Percentiles rank a stretch among this genome's conserved stretches.
These are phyloP conservation scores for Tenthredo livida DNA, from an alignment of 2,888 invertebrate genomes.

Conservation along the genomic window DNA sequence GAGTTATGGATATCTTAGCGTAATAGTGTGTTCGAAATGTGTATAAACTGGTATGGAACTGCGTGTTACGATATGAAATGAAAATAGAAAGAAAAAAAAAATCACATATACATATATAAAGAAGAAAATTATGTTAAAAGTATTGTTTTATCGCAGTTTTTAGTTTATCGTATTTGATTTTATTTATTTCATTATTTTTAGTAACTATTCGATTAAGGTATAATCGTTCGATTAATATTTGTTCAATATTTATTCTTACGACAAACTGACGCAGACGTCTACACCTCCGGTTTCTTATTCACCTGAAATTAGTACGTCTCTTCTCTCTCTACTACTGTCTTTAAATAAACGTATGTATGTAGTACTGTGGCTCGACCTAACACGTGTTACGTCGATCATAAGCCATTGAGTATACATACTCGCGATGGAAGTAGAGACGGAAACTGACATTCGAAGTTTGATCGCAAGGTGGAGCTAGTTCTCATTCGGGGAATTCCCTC, in stretches of 20 bases:
- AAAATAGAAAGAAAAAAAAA: too few species aligned
- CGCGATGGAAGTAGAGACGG: background rate
- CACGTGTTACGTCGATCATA: slow-evolving; percentile 65
- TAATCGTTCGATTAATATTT: background rate
- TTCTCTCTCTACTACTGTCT: slow-evolving; percentile 59
- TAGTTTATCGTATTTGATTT: background rate
- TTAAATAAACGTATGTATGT: slow-evolving; percentile 68
- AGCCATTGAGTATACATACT: background rate
- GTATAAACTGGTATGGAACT: background rate
- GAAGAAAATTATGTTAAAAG: background rate
- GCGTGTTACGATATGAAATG: too few species aligned
- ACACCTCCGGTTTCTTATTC: slow-evolving; percentile 59
- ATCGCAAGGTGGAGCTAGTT: background rate
- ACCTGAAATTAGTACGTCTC: slow-evolving; percentile 67
- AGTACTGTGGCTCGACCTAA: slow-evolving; percentile 63
- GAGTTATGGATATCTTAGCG: background rate
- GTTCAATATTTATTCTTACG: slow-evolving; percentile 64
- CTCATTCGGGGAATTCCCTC: background rate
- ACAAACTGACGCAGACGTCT: slow-evolving; percentile 62
- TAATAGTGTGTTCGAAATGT: background rate
- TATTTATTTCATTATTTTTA: background rate
- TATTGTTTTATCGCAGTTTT: background rate
- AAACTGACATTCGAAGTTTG: background rate
- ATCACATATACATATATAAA: too few species aligned
- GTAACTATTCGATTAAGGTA: too few species aligned